These are phyloP conservation scores for Heterodera schachtii DNA, from an alignment of 1,140 invertebrate genomes.

Conservation along the genomic window DNA sequence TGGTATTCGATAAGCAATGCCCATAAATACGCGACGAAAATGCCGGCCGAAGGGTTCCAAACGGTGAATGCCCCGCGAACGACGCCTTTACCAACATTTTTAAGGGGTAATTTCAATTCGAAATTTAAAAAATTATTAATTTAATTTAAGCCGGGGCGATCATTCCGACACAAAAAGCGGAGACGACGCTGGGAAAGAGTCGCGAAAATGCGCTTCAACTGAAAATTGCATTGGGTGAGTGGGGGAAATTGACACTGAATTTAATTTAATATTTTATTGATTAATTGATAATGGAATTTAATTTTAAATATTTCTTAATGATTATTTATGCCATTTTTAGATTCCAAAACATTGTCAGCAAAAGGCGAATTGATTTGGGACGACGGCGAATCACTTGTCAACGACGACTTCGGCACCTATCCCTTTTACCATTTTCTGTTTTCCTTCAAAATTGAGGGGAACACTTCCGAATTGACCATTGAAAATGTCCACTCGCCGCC, in stretches of 20 bases:
- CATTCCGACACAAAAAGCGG: constrained; percentile 37
- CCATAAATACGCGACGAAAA: constrained; percentile 39
- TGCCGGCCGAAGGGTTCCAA: constrained; percentile 34
- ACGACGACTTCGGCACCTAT: constrained; percentile 14
- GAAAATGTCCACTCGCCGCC: not conserved
- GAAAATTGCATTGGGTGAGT: constrained; percentile 33
- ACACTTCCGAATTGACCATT: not conserved
- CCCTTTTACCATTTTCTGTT: constrained; percentile 41
- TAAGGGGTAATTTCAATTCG: constrained; percentile 26
- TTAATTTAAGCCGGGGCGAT: constrained; percentile 25
- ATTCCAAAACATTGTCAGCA: constrained; percentile 9
- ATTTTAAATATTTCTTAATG: not conserved
- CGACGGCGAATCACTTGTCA: constrained; percentile 38
- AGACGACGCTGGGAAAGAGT: constrained; percentile 26
- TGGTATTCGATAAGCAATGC: constrained; percentile 61
- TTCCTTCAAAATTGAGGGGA: constrained; percentile 11
- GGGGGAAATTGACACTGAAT: not conserved
- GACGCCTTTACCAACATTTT: constrained; percentile 51
- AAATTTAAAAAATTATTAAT: not conserved
- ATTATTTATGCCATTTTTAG: constrained; percentile 4
- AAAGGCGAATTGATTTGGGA: constrained; percentile 45
- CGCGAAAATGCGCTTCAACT: constrained; percentile 41
- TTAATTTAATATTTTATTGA: not conserved
- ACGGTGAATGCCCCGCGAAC: constrained; percentile 50
- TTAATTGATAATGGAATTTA: not conserved